Evolutionary conservation across 2,113 vertebrate genomes (phyloP), one percentile per base, ranked within the genome.

Genomic region (Odontesthes bonariensis): DNA sequence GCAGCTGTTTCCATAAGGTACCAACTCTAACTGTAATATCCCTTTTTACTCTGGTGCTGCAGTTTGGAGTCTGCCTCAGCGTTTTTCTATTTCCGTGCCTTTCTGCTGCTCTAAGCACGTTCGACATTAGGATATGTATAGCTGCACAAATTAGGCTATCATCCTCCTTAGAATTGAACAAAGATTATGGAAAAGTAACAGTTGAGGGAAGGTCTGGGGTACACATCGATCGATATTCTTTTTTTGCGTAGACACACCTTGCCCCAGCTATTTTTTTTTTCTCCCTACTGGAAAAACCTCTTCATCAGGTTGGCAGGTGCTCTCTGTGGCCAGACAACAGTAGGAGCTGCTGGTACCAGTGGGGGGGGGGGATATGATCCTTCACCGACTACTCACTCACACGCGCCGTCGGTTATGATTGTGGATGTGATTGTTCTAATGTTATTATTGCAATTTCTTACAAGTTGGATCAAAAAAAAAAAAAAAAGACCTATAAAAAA

Each of bases 121-220:
- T 62, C 81, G 69, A 74, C 81, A 73, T 51, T 65, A 44, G 40
- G 58, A 56, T 93, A 90, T 91, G 90, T 91, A 88, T 93, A 91
- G 86, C 65, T 22, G 20, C 44, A 63, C 52, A 83, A 93, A 90
- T 88, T 83, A 83, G 89, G 82, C 82, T 88, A 79, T 61, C 68
- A 59, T 68, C 70, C 52, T 54, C 57, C 73, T 73, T 77, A 31
- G 65, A 82, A 84, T 49, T 71, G 46, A 86, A 75, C 7, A 33
- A 58, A 46, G 20, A 69, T 62, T 51, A 73, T 42, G 51, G 51
- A 47, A 52, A 59, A 60, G 40, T 65, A 76, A 55, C 13, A 0
- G 33, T 44, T 47, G 23, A 2, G 38, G 62, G 11, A 47, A 49
- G 38, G 35, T 69, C 42, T 47, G 65, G 59, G 67, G 14, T 35